phyloP scores from a whole-genome alignment of 2,797 vertebrate genomes.

The Rhinogobio ventralis region DNA sequence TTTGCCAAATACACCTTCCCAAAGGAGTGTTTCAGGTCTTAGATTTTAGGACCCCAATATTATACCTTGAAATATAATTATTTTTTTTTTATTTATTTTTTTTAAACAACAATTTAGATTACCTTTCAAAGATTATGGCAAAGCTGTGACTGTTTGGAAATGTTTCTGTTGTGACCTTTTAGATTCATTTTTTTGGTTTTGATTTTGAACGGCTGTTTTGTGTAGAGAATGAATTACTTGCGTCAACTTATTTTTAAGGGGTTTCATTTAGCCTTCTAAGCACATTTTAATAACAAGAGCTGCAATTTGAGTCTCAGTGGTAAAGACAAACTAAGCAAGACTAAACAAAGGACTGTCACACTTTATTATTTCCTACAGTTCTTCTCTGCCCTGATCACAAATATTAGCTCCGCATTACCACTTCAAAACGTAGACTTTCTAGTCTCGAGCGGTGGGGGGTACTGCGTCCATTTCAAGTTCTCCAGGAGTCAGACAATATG shows the following conservation, averaged over 20 bases:
- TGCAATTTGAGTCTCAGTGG: constrained; percentile 47
- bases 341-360: constrained; percentile 74
- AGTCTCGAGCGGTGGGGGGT: constrained; percentile 63
- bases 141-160: background rate
- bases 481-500: constrained; percentile 64
- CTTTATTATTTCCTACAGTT: constrained; percentile 69
- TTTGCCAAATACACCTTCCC: background rate
- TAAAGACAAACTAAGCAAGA: constrained; percentile 67
- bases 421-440: constrained; percentile 76
- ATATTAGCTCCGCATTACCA: constrained; percentile 76
- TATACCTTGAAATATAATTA: background rate
- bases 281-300: constrained; percentile 32
- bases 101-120: background rate
- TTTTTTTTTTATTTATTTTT: no score
- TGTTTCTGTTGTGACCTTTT: background rate
- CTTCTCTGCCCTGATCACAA: constrained; percentile 72
- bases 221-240: constrained; percentile 15
- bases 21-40: background rate
- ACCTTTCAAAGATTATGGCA: background rate
- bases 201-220: background rate
- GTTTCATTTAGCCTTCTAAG: constrained; percentile 22
- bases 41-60: background rate
- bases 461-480: constrained; percentile 64
- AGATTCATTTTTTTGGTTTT: constrained; percentile 4
- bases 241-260: constrained; percentile 17